Evolutionary conservation across 2,113 vertebrate species (phyloP), one percentile per base, ranked within the genome.

Genomic region (Gavia stellata): DNA sequence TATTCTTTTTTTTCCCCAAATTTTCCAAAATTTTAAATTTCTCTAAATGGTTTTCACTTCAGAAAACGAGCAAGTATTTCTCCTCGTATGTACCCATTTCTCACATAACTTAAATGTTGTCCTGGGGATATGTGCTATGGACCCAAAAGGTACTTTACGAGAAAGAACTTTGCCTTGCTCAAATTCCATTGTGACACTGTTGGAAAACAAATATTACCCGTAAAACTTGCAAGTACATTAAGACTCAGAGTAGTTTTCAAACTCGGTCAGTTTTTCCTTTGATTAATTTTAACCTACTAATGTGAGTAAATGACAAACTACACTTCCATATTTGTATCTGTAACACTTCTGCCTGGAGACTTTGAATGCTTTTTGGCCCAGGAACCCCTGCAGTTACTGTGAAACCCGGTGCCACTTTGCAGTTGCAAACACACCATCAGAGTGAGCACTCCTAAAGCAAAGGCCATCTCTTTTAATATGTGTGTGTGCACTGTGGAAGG

Each of bases 401-500:
- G 56, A 71, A 71, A 11, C 40, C 62, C 2, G 0, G 26, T 17
- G 36, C 20, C 8, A 2, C 66, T 55, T 45, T 79, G 78, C 11
- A 15, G 19, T 28, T 42, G 66, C 70, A 17, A 47, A 44, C 24
- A 53, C 25, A 13, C 63, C 9, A 3, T 34, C 28, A 13, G 47
- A 29, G 28, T 9, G 55, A 68, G 6, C 20, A 1, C 38, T 45
- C 17, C n/a, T 16, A 16, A 87, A 63, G 9, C 58, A n/a, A 66
- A 90, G 68, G 20, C 23, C 18, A 3, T 12, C 34, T 12, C 0
- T 31, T 77, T 24, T 8, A 31, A 4, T 33, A 17, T 7, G 14
- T 0, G 0, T 50, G 16, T 9, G 5, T 20, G 24, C 18, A 5
- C 9, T 25, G 9, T 9, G 52, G 61, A 38, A 49, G 40, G 18